phyloP scores from a whole-genome alignment of 2,113 vertebrate genomes.

The Papio anubis region DNA sequence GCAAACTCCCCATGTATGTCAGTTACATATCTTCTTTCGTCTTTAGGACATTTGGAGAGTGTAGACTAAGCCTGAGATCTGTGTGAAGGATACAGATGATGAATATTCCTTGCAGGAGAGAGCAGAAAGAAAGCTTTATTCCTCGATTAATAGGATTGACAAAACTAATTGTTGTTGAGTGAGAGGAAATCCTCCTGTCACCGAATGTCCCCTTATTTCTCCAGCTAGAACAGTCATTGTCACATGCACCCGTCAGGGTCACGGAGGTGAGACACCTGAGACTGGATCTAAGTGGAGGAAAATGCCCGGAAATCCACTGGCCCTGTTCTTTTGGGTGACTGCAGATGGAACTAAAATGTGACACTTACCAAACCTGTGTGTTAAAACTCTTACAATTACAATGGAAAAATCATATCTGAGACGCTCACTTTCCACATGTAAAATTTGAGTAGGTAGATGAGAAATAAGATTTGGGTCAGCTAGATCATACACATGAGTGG shows the following conservation, averaged over 20 bases:
- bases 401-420: rapidly evolving
- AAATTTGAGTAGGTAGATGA: not conserved
- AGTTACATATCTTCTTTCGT: not conserved
- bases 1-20: not conserved
- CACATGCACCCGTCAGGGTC: rapidly evolving
- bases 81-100: not conserved
- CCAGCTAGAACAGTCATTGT: not conserved
- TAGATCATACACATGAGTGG: conserved; percentile 2
- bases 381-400: no score
- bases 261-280: rapidly evolving
- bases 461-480: not conserved
- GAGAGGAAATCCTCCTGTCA: rapidly evolving
- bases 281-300: not conserved
- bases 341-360: rapidly evolving
- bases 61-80: not conserved
- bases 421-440: no score
- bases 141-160: not conserved
- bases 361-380: rapidly evolving
- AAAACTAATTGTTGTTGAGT: rapidly evolving
- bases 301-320: rapidly evolving
- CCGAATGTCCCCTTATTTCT: not conserved
- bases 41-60: no score
- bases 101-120: not conserved
- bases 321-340: rapidly evolving
- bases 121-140: not conserved